Percentiles rank a stretch among this genome's conserved stretches.
phyloP scores from a whole-genome alignment of 2,797 vertebrate genomes.

The Psittacula derbiana region DNA sequence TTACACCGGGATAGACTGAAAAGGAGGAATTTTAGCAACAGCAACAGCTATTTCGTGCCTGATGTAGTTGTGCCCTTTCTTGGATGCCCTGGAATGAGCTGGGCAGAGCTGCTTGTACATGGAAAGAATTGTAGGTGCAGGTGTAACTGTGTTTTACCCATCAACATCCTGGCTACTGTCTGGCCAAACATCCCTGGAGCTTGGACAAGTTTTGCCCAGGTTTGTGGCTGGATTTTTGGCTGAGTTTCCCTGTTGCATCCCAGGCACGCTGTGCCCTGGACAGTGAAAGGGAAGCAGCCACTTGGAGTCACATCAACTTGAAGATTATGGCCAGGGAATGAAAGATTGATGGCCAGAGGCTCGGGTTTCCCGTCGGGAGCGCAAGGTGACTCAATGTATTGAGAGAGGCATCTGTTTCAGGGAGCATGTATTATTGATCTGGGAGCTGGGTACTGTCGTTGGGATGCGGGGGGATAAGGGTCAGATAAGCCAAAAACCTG shows the following conservation, averaged over 20 bases:
- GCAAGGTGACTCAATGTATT: background rate
- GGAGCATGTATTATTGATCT: constrained; percentile 67
- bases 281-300: background rate
- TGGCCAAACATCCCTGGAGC: background rate
- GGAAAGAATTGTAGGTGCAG: background rate
- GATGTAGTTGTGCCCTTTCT: background rate
- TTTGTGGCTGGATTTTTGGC: background rate
- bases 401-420: constrained; percentile 67
- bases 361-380: constrained; percentile 36
- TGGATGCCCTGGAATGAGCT: background rate
- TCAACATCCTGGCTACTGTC: background rate
- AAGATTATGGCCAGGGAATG: constrained; percentile 44
- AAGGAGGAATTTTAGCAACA: background rate
- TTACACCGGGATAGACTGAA: background rate
- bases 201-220: background rate
- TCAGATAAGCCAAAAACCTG: background rate
- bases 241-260: background rate
- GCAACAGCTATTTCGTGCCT: background rate
- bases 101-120: background rate
- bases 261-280: background rate
- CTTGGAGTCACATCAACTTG: background rate
- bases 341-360: constrained; percentile 66
- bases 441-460: background rate
- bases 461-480: background rate
- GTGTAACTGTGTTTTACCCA: background rate